Evolutionary conservation across 1,140 invertebrate genomes (phyloP), one percentile per base, ranked within the genome.

Genomic region (Zaprionus vittiger): DNA sequence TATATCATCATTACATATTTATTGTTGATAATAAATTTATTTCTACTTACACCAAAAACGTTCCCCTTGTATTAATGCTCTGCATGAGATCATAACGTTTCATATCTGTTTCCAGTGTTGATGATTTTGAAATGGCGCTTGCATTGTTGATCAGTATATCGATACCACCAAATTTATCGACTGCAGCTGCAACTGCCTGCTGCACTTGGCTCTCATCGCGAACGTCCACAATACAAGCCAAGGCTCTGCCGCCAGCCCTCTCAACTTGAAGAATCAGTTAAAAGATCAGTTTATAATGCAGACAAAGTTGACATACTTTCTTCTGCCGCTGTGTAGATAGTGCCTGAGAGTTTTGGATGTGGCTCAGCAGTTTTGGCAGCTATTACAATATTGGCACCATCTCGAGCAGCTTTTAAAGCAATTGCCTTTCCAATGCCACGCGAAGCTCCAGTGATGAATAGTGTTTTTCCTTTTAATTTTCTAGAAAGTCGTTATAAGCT

Each of bases 391-490:
- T 99, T 99, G 0, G 98, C 98, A 57, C 98, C 98, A 96, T 99
- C 98, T 91, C 95, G 95, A 0, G 98, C 97, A 2, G 96, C 96
- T 94, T 98, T 99, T 34, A 99, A 91, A 12, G 98, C 99, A 77
- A 99, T 99, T 47, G 96, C 97, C 93, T 99, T 99, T 2, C 99
- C 99, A 92, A 99, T 99, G 49, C 99, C 99, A 81, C 99, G 95
- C 72, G 98, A 99, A n/a, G 98, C 99, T 28, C 99, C 99, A 41
- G 98, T 99, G 69, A 99, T 98, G 79, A 99, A 99, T 15, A 99
- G 91, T 4, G 98, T 99, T 69, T 95, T 95, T 5, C 98, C 98
- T 75, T 96, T 96, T 73, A 99, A 94, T 94, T 98, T 98, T 65
- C 97, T 91, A 52, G n/a, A 60, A 44, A 55, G 6, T 47, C 52